Conservation (phyloP, 2,797 vertebrate genomes). For the Adelosebastes latens region DNA sequence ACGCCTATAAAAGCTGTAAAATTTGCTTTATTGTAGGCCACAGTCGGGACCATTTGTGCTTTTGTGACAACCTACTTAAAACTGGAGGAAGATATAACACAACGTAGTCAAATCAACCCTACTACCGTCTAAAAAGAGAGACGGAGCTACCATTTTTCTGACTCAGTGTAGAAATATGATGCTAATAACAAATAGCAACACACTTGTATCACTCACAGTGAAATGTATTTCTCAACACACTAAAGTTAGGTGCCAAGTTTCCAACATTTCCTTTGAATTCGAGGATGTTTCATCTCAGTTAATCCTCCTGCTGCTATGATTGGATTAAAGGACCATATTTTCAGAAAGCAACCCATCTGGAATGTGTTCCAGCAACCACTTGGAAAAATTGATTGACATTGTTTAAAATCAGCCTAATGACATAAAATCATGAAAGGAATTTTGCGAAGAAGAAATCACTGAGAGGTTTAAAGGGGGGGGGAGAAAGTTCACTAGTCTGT, state of each 20-base stretch:
- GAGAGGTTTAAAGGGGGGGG: neutral
- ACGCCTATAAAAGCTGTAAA: conserved; percentile 66
- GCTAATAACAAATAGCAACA: neutral
- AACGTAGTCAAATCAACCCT: neutral
- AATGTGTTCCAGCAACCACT: conserved; percentile 60
- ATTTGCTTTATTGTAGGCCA: conserved; percentile 62
- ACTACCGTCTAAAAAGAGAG: neutral
- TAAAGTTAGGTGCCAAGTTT: neutral
- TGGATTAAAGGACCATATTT: conserved; percentile 74
- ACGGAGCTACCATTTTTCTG: neutral
- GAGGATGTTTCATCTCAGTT: conserved; percentile 52
- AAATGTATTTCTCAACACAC: conserved; percentile 14
- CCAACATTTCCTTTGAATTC: conserved; percentile 37
- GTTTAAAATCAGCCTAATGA: conserved; percentile 80
- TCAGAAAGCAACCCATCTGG: conserved; percentile 63
- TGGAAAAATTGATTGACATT: conserved; percentile 68
- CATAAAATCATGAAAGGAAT: conserved; percentile 61
- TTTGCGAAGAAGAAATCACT: conserved; percentile 28
- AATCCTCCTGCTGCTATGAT: conserved; percentile 65
- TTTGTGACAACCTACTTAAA: conserved; percentile 36
- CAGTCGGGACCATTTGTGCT: conserved; percentile 45
- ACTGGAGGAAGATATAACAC: neutral
- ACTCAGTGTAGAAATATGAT: neutral
- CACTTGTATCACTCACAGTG: conserved; percentile 1
- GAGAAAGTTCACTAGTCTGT: conserved; percentile 29